Conservation (phyloP, 2,888 invertebrate species). For the Nomada ferruginata region DNA sequence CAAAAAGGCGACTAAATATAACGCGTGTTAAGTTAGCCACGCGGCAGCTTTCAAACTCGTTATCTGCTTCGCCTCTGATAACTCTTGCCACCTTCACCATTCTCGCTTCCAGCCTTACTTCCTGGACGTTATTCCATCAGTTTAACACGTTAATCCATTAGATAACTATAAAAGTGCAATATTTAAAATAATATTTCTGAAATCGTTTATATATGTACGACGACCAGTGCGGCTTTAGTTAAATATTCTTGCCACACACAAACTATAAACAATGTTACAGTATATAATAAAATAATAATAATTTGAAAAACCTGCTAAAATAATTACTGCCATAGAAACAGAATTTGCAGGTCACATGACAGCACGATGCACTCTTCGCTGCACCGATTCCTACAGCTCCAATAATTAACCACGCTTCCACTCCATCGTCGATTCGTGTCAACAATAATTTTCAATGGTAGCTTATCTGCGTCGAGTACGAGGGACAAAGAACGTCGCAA, state of each 20-base stretch:
- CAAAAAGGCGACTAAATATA: constrained; percentile 22
- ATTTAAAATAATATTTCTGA: background rate
- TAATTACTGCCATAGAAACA: background rate
- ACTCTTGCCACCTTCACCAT: constrained; percentile 38
- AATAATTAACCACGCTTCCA: constrained; percentile 31
- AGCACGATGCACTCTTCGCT: constrained; percentile 18
- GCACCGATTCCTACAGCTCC: constrained; percentile 30
- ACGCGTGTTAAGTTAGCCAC: constrained; percentile 28
- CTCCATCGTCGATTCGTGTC: constrained; percentile 19
- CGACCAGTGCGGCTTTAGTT: no score
- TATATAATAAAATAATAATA: background rate
- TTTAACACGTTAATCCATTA: background rate
- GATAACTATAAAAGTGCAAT: background rate
- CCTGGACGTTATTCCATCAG: constrained; percentile 4
- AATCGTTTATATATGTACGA: no score
- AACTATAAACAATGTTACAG: no score
- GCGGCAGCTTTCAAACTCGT: constrained; percentile 38
- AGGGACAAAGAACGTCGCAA: background rate
- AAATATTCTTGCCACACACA: no score
- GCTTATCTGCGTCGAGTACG: constrained; percentile 15
- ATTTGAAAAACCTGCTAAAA: background rate
- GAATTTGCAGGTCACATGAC: constrained; percentile 37
- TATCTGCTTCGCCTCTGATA: constrained; percentile 42
- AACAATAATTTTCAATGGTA: constrained; percentile 20
- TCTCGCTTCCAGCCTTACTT: constrained; percentile 11